phyloP scores from a whole-genome alignment of 2,797 vertebrate genomes.

The Euphonia xanthogaster region DNA sequence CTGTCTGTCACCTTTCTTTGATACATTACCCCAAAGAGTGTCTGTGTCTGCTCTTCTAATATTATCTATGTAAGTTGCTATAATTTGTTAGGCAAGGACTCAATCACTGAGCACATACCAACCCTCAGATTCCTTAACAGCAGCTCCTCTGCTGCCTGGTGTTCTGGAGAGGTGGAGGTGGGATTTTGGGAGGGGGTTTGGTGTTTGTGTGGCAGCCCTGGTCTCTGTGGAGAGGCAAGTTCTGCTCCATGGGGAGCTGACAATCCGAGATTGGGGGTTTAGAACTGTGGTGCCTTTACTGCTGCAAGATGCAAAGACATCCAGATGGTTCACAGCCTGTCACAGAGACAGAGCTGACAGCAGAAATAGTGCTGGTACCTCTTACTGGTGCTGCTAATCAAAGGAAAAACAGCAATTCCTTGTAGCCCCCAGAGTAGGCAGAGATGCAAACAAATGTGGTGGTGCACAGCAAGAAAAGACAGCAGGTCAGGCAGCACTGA shows the following conservation, averaged over 20 bases:
- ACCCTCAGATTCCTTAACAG: background rate
- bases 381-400: background rate
- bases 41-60: background rate
- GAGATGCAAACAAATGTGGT: background rate
- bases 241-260: background rate
- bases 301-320: background rate
- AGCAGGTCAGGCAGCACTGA: background rate
- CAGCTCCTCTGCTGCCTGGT: background rate
- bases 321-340: background rate
- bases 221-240: background rate
- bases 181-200: background rate
- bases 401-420: background rate
- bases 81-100: background rate
- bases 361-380: background rate
- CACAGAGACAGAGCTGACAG: background rate
- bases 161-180: background rate
- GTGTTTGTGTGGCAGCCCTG: background rate
- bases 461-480: background rate
- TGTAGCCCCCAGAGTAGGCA: background rate
- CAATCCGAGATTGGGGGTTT: background rate
- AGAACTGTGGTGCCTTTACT: background rate
- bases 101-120: background rate
- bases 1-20: conserved; percentile 9
- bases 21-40: background rate
- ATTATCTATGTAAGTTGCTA: background rate